phyloP scores from a whole-genome alignment of 1,140 invertebrate genomes.

The Ptiloglossa arizonensis region DNA sequence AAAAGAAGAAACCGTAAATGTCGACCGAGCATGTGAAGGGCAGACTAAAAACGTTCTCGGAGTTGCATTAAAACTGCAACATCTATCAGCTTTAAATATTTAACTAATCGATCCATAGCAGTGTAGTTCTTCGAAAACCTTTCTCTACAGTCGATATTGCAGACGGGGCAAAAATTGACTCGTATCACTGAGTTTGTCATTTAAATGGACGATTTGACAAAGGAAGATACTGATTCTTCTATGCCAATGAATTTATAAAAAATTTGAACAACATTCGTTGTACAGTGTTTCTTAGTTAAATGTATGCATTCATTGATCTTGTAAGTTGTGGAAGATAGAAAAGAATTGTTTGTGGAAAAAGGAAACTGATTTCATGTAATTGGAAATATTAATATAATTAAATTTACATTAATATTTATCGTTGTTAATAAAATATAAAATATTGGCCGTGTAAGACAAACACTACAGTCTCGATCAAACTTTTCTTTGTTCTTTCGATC shows the following conservation, averaged over 20 bases:
- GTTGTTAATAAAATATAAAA: no score
- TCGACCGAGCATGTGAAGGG: not conserved
- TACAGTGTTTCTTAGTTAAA: not conserved
- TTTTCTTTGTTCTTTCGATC: no score
- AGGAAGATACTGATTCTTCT: not conserved
- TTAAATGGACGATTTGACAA: not conserved
- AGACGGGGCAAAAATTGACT: not conserved
- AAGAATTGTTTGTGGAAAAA: not conserved
- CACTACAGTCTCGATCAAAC: no score
- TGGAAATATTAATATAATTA: no score
- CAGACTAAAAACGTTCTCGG: not conserved
- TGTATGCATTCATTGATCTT: not conserved
- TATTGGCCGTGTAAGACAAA: no score
- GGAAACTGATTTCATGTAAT: no score
- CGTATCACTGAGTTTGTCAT: constrained; percentile 3
- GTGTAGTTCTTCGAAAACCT: constrained; percentile 18
- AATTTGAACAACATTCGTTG: constrained; percentile 3
- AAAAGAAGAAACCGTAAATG: no score
- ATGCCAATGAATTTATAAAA: not conserved
- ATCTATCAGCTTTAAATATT: constrained; percentile 18
- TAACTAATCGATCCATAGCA: constrained; percentile 13
- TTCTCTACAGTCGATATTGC: constrained; percentile 15
- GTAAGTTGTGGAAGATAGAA: not conserved
- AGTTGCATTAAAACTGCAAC: not conserved
- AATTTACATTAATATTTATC: no score